Evolutionary conservation across 1,140 invertebrate species (phyloP), one percentile per base, ranked within the genome.

Genomic region (Belonocnema kinseyi): DNA sequence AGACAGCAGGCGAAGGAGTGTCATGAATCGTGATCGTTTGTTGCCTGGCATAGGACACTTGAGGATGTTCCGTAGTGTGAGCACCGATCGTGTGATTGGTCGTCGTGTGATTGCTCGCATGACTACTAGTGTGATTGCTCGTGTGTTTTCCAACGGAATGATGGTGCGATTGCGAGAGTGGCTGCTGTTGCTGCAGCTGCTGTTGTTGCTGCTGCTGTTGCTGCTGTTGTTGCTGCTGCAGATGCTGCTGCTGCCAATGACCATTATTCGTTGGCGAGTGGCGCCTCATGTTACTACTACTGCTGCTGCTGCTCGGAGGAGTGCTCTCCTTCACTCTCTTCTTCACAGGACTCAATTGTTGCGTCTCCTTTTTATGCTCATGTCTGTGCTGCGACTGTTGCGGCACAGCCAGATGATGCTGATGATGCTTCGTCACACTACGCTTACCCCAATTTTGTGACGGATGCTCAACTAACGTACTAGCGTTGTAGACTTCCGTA

Each of bases 281-380:
- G 50, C 91, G 88, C 78, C 92, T 89, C 77, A 89, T 88, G 54
- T 88, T 89, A 75, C 88, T 26, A 26, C 21, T n/a, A n/a, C n/a
- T n/a, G n/a, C n/a, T n/a, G n/a, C n/a, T n/a, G n/a, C n/a, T n/a
- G n/a, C n/a, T 91, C 0, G 97, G 97, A 50, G 98, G 97, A 21
- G 97, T 98, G 83, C 96, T 97, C 88, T 99, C 98, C 88, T 99
- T 99, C 10, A 99, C 98, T n/a, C 98, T 93, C 90, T 99, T 99
- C 92, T 99, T 99, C 3, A 99, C 97, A 1, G 98, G 98, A 85
- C 97, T 98, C 77, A 99, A 91, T 85, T 99, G 98, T 61, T 96
- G 96, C 46, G 95, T 94, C 84, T 98, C 97, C 88, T 98, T 98
- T 88, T 97, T 98, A 84, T 95, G 90, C 10, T 92, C 90, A 52